These are phyloP conservation scores for Andricus quercusramuli DNA, from an alignment of 2,888 invertebrate genomes.

Conservation along the genomic window DNA sequence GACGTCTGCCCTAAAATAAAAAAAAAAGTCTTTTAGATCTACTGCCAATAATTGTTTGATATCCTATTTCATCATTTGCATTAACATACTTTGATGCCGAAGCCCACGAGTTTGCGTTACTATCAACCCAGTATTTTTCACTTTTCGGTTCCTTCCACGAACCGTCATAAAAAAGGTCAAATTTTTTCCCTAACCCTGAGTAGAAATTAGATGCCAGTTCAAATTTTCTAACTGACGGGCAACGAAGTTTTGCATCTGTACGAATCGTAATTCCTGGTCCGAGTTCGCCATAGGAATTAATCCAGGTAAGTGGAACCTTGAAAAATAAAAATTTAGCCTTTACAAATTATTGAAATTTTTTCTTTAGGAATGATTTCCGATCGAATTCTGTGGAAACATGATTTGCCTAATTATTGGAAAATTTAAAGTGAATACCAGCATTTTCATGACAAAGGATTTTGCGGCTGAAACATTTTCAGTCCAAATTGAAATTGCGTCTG, in stretches of 20 bases:
- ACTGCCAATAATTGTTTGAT: too few species aligned
- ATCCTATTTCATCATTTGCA: not conserved
- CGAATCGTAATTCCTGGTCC: slow-evolving; percentile 52
- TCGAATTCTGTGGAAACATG: not conserved
- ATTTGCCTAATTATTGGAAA: not conserved
- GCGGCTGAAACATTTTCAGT: slow-evolving; percentile 51
- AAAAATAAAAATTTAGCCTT: slow-evolving; percentile 10
- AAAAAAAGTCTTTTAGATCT: slow-evolving; percentile 18
- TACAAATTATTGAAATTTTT: not conserved
- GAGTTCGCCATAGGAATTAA: slow-evolving; percentile 55
- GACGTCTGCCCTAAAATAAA: slow-evolving; percentile 50
- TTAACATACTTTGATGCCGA: slow-evolving; percentile 15
- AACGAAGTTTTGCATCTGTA: slow-evolving; percentile 47
- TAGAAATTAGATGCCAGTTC: slow-evolving; percentile 39
- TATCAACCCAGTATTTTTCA: slow-evolving; percentile 46
- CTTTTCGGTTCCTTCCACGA: slow-evolving; percentile 53
- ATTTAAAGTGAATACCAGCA: slow-evolving; percentile 28
- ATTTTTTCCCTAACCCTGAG: slow-evolving; percentile 23
- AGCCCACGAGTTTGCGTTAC: slow-evolving; percentile 8
- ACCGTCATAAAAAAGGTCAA: slow-evolving; percentile 55
- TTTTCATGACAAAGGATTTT: slow-evolving; percentile 47
- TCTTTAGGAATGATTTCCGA: not conserved
- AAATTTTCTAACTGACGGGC: slow-evolving; percentile 37
- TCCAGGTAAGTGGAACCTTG: slow-evolving; percentile 52
- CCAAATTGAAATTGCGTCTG: slow-evolving; percentile 49